phyloP scores from a whole-genome alignment of 2,113 vertebrate genomes.

The Gymnobelideus leadbeateri region DNA sequence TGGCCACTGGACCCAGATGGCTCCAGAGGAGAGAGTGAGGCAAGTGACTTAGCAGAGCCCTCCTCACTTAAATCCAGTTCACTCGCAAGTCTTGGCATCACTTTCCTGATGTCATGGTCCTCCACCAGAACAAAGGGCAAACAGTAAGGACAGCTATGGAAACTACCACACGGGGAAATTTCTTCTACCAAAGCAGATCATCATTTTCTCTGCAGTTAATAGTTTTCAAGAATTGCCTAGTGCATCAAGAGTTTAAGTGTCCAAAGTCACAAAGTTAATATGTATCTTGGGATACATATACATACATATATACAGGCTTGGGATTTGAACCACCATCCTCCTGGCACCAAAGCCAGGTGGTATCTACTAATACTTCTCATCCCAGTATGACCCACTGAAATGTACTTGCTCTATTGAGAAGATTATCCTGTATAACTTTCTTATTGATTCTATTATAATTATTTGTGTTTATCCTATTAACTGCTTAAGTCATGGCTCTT shows the following conservation, averaged over 20 bases:
- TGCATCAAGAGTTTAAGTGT: background rate
- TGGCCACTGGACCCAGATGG: too few relatives aligned
- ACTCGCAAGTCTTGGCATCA: too few relatives aligned
- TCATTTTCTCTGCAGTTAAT: background rate
- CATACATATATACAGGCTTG: background rate
- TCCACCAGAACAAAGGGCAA: too few relatives aligned
- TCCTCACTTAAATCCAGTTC: too few relatives aligned
- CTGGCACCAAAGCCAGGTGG: background rate
- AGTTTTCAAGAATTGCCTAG: background rate
- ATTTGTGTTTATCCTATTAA: background rate
- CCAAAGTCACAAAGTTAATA: background rate
- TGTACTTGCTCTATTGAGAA: background rate
- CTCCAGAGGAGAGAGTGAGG: too few relatives aligned
- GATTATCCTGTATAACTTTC: background rate
- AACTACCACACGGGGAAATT: background rate
- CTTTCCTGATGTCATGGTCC: too few relatives aligned
- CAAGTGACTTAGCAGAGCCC: too few relatives aligned
- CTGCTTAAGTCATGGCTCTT: background rate
- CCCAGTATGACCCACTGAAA: background rate
- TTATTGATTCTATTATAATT: background rate
- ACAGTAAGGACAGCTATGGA: too few relatives aligned
- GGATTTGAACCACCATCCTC: background rate
- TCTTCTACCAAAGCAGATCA: background rate
- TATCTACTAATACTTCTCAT: background rate
- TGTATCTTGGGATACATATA: background rate